Conservation (phyloP, 2,113 vertebrate species). For the Gadus macrocephalus region DNA sequence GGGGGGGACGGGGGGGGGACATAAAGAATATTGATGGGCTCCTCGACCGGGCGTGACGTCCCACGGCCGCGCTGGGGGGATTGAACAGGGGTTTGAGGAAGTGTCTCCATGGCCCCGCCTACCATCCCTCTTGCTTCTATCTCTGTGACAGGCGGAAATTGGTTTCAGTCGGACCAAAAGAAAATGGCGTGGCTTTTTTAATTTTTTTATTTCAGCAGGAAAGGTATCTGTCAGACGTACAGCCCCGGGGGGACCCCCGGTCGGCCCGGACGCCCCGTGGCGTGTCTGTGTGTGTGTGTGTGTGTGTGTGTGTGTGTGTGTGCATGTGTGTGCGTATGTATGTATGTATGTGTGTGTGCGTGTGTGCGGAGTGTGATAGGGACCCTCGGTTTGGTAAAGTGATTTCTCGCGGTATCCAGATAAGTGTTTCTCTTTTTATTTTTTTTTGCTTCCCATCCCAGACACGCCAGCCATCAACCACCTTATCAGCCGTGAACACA, state of each 20-base stretch:
- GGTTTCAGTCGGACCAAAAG: slow-evolving; percentile 46
- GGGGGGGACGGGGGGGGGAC: slow-evolving; percentile 17
- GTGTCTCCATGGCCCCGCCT: background rate
- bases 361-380: slow-evolving; percentile 23
- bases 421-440: slow-evolving; percentile 39
- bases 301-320: background rate
- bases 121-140: slow-evolving; percentile 41
- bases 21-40: slow-evolving; percentile 60
- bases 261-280: slow-evolving; percentile 22
- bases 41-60: slow-evolving; percentile 10
- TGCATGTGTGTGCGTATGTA: background rate
- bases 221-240: slow-evolving; percentile 41
- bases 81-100: slow-evolving; percentile 26
- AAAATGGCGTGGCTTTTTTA: background rate
- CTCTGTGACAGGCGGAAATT: slow-evolving; percentile 53
- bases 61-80: slow-evolving; percentile 34
- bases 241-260: slow-evolving; percentile 18
- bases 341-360: no score
- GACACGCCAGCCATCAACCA: slow-evolving; percentile 27
- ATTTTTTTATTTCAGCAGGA: background rate
- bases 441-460: slow-evolving; percentile 33
- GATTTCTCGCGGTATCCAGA: slow-evolving; percentile 40
- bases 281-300: background rate
- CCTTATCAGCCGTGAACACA: slow-evolving; percentile 69
- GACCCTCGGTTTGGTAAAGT: slow-evolving; percentile 35